Evolutionary conservation across 2,888 invertebrate genomes (phyloP), one percentile per base, ranked within the genome.

Genomic region (Mythimna pallens): DNA sequence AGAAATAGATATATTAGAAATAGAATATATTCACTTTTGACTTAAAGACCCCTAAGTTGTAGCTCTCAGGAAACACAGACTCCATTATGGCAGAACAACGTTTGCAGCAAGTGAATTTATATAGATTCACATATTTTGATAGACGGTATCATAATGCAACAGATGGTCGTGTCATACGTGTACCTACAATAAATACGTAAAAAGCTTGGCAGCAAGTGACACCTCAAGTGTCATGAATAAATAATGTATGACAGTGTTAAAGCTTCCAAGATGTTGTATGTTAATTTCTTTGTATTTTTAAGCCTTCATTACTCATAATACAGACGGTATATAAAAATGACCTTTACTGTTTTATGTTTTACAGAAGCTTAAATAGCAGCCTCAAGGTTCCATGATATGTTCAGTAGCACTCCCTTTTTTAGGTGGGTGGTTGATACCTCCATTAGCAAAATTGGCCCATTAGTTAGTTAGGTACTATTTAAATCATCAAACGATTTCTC

Each of bases 191-290:
- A 40, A 10, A 17, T 36, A 64, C n/a, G 50, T 65, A 79, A 73
- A 79, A 73, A 67, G 17, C 40, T n/a, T 54, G 25, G 10, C 40
- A 79, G 20, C 47, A 73, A 73, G 50, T 61, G 47, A 30, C 55
- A 67, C 36, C 52, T 64, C 64, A 73, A 78, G 74, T 59, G n/a
- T 43, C 40, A 50, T 57, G 67, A 67, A 52, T 79, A 73, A 59
- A 64, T 67, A 67, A 73, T 57, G 61, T 40, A 74, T 62, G 74
- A 74, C 68, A 65, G 57, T 22, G 14, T 34, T 36, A 63, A 63
- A 77, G 54, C 79, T 77, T 34, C 17, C 62, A 63, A 58, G 50
- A 63, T 40, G 22, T 43, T 61, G 20, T 73, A 34, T 73, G 50
- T 36, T 50, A 43, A 55, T 67, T 63, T 67, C 43, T 62, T 61